Evolutionary conservation across 1,140 invertebrate genomes (phyloP).

Genomic region (Lepidurus apus): DNA sequence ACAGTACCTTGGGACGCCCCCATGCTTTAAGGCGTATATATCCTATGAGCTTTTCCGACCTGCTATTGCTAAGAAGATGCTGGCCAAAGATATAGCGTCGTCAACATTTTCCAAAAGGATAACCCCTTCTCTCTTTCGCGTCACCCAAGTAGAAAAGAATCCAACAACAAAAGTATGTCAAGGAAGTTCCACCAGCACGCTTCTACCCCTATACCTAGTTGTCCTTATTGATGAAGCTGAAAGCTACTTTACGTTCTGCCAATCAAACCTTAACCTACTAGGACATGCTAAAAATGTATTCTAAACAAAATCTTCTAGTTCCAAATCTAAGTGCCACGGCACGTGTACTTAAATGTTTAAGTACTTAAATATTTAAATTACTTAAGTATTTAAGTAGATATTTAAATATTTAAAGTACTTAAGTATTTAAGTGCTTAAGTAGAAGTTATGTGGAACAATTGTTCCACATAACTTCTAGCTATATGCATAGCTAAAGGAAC

Average conservation of each 20-base stretch:
- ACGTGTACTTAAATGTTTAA: too few relatives aligned
- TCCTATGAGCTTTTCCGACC: constrained; percentile 5
- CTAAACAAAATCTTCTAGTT: too few relatives aligned
- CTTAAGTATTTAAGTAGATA: too few relatives aligned
- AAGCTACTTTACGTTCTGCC: neutral
- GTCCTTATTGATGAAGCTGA: neutral
- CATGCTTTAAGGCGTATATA: neutral
- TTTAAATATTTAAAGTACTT: too few relatives aligned
- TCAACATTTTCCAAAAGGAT: neutral
- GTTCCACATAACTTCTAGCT: too few relatives aligned
- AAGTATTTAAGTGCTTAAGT: too few relatives aligned
- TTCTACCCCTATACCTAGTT: neutral
- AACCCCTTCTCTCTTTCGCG: neutral
- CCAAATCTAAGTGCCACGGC: too few relatives aligned
- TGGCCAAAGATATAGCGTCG: neutral
- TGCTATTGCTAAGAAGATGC: neutral
- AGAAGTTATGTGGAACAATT: too few relatives aligned
- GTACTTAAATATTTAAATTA: too few relatives aligned
- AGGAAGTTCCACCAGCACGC: constrained; percentile 9
- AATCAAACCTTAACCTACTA: too few relatives aligned
- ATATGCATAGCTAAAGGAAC: too few relatives aligned
- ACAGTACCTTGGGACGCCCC: constrained; percentile 7
- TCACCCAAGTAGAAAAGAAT: neutral
- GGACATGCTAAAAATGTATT: too few relatives aligned
- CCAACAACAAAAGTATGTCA: constrained; percentile 11